Conservation (phyloP, 1,140 invertebrate genomes). For the Nephila pilipes region DNA sequence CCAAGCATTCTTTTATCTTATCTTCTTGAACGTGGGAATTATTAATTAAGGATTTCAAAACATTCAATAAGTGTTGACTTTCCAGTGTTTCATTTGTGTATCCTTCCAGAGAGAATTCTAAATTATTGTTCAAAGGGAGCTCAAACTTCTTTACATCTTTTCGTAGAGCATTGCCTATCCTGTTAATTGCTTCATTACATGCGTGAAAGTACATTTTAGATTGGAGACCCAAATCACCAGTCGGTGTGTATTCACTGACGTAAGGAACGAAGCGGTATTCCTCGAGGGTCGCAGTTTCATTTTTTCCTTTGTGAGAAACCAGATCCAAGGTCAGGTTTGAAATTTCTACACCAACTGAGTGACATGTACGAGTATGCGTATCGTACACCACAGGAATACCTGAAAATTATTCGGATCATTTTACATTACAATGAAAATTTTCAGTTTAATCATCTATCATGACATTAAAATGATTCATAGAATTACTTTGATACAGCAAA, state of each 20-base stretch:
- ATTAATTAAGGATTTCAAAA: no score
- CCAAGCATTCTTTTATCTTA: no score
- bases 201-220: not conserved
- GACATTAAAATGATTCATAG: no score
- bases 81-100: not conserved
- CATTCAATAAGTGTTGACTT: no score
- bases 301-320: slow-evolving; percentile 86
- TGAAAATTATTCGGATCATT: no score
- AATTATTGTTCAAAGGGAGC: not conserved
- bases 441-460: no score
- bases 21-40: no score
- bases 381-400: slow-evolving; percentile 55
- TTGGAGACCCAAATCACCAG: not conserved
- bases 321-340: slow-evolving; percentile 93
- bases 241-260: not conserved
- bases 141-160: slow-evolving; percentile 16
- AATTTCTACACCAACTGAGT: slow-evolving; percentile 91
- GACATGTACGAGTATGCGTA: slow-evolving; percentile 7
- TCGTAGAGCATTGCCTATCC: not conserved
- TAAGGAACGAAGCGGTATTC: slow-evolving; percentile 90
- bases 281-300: slow-evolving; percentile 89
- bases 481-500: no score
- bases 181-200: not conserved
- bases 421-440: no score
- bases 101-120: not conserved